phyloP scores from a whole-genome alignment of 2,888 invertebrate genomes.

The Catocala fraxini region DNA sequence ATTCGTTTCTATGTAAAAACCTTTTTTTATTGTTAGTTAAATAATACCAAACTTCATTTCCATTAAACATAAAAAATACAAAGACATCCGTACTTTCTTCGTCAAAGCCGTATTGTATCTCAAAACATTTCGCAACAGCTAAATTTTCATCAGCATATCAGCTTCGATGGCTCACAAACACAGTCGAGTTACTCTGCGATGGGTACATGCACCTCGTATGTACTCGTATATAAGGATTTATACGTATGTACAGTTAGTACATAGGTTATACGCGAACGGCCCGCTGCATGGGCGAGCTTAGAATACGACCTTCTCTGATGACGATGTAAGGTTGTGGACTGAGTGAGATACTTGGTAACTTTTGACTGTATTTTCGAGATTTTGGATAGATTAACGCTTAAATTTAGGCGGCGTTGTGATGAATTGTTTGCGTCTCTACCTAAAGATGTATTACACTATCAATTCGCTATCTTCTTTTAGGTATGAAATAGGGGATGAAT shows the following conservation, averaged over 20 bases:
- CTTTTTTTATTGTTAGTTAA: no score
- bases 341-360: constrained; percentile 21
- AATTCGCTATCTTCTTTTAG: no score
- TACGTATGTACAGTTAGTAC: constrained; percentile 46
- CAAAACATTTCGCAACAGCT: constrained; percentile 10
- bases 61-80: no score
- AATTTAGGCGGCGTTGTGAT: no score
- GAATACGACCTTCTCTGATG: constrained; percentile 77
- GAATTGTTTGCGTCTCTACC: no score
- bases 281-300: constrained; percentile 73
- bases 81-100: background rate
- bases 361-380: no score
- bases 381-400: no score
- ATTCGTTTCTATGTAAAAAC: no score
- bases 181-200: constrained; percentile 15
- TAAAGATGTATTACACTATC: no score
- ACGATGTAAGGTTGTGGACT: constrained; percentile 60
- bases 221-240: constrained; percentile 49
- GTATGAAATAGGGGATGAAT: no score
- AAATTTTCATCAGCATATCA: constrained; percentile 41
- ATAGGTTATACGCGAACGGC: constrained; percentile 69
- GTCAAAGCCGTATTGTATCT: background rate
- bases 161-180: constrained; percentile 18
- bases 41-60: no score
- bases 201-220: constrained; percentile 31